Conservation (phyloP, 2,888 invertebrate genomes). For the Tineola bisselliella region DNA sequence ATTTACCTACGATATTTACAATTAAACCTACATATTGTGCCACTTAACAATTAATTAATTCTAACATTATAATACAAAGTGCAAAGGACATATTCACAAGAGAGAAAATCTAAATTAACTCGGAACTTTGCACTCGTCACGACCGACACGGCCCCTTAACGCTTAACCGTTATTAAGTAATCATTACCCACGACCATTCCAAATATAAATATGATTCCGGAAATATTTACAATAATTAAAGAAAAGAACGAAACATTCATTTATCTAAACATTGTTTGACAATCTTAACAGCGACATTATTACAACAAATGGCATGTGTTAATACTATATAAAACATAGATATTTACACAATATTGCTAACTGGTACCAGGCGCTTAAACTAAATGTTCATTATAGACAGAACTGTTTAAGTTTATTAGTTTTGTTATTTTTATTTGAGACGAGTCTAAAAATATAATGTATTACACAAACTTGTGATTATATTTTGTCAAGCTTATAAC, state of each 20-base stretch:
- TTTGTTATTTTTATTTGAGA: too few relatives aligned
- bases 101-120: constrained; percentile 59
- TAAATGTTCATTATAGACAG: background rate
- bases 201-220: constrained; percentile 34
- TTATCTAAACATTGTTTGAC: background rate
- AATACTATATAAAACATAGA: background rate
- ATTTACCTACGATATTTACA: constrained; percentile 55
- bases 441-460: too few relatives aligned
- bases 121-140: constrained; percentile 61
- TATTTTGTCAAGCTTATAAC: too few relatives aligned
- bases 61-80: constrained; percentile 59
- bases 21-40: constrained; percentile 44
- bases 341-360: constrained; percentile 5
- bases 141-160: background rate
- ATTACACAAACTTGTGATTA: too few relatives aligned
- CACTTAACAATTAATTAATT: constrained; percentile 49
- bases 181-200: constrained; percentile 48
- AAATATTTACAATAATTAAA: constrained; percentile 43
- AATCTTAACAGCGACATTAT: background rate
- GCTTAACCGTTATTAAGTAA: constrained; percentile 24
- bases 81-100: constrained; percentile 57
- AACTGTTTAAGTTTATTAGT: background rate
- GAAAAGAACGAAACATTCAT: background rate
- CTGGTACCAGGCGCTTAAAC: background rate
- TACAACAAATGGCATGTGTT: background rate